These are phyloP conservation scores for Peromyscus attwateri DNA, from an alignment of 2,797 vertebrate species.

Conservation along the genomic window DNA sequence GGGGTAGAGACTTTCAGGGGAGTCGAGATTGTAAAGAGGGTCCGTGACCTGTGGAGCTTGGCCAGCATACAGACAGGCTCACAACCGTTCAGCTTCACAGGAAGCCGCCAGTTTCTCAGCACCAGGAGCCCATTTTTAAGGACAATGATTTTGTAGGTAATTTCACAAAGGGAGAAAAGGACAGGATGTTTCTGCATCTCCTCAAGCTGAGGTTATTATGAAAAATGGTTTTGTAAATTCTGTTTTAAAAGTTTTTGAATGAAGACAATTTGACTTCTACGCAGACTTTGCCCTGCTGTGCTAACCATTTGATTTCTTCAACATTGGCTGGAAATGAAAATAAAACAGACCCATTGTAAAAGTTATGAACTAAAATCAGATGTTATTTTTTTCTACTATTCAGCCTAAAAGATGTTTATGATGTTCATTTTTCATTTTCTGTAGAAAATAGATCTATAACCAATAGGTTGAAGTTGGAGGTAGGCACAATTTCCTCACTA, in stretches of 20 bases:
- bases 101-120: background rate
- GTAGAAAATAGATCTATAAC: slow-evolving; percentile 44
- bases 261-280: slow-evolving; percentile 69
- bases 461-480: background rate
- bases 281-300: slow-evolving; percentile 60
- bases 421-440: slow-evolving; percentile 39
- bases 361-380: slow-evolving; percentile 65
- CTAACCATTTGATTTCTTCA: slow-evolving; percentile 66
- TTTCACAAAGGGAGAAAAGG: background rate
- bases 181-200: slow-evolving; percentile 29
- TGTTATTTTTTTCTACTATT: slow-evolving; percentile 1
- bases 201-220: slow-evolving; percentile 25
- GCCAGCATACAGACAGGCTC: background rate
- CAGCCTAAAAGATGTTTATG: slow-evolving; percentile 49
- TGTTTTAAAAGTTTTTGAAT: slow-evolving; percentile 71
- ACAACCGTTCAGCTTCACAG: background rate
- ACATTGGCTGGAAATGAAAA: slow-evolving; percentile 35
- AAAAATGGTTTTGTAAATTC: slow-evolving; percentile 71
- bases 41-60: rapidly evolving
- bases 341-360: slow-evolving; percentile 59
- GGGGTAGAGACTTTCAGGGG: background rate
- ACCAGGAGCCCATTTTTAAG: slow-evolving; percentile 15
- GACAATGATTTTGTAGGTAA: background rate
- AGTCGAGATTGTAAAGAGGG: background rate
- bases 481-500: slow-evolving; percentile 7